Evolutionary conservation across 1,140 invertebrate genomes (phyloP).

Genomic region (Cyclina sinensis): DNA sequence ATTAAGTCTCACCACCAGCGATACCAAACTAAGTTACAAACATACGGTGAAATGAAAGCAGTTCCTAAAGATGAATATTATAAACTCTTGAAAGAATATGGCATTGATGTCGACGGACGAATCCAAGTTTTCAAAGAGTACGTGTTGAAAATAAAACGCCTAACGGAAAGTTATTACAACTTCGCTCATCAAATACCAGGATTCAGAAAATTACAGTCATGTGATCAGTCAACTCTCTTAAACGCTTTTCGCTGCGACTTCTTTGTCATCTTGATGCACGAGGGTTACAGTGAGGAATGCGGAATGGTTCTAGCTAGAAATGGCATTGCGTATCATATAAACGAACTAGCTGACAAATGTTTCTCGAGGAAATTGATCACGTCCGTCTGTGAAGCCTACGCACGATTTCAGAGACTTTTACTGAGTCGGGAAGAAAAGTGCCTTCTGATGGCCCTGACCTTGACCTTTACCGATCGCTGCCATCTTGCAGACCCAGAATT

Average conservation of each 20-base stretch:
- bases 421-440: slow-evolving; percentile 52
- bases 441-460: slow-evolving; percentile 45
- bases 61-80: slow-evolving; percentile 59
- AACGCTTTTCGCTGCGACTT: slow-evolving; percentile 58
- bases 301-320: slow-evolving; percentile 29
- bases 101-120: slow-evolving; percentile 60
- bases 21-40: slow-evolving; percentile 37
- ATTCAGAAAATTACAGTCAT: slow-evolving; percentile 40
- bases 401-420: slow-evolving; percentile 31
- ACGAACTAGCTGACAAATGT: slow-evolving; percentile 56
- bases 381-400: neutral
- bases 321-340: slow-evolving; percentile 48
- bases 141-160: slow-evolving; percentile 8
- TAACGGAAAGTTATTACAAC: slow-evolving; percentile 47
- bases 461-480: slow-evolving; percentile 54
- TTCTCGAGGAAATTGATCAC: slow-evolving; percentile 45
- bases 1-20: slow-evolving; percentile 50
- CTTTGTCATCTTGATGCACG: slow-evolving; percentile 59
- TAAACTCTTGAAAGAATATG: slow-evolving; percentile 56
- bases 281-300: slow-evolving; percentile 35
- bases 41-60: slow-evolving; percentile 54
- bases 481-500: slow-evolving; percentile 28
- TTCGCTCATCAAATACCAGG: slow-evolving; percentile 61
- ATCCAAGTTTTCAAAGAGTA: slow-evolving; percentile 49
- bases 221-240: slow-evolving; percentile 49